Evolutionary conservation across 1,140 invertebrate genomes (phyloP).

Genomic region (Samia ricini): DNA sequence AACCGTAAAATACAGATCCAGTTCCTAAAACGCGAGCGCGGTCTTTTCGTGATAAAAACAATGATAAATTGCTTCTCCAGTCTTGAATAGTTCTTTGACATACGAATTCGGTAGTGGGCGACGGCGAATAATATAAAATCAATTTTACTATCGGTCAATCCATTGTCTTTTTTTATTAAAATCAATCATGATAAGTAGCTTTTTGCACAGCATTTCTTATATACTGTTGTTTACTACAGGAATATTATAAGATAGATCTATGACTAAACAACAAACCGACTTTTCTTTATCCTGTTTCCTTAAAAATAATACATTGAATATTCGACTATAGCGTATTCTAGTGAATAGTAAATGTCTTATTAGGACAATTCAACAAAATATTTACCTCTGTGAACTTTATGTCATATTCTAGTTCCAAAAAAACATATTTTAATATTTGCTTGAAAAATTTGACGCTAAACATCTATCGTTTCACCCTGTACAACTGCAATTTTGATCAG

Average conservation of each 20-base stretch:
- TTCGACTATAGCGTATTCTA: neutral
- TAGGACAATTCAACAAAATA: too few relatives aligned
- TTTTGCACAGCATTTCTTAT: constrained; percentile 13
- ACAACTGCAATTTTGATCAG: too few relatives aligned
- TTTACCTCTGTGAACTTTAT: too few relatives aligned
- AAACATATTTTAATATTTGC: too few relatives aligned
- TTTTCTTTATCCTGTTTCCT: neutral
- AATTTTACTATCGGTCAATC: constrained; percentile 18
- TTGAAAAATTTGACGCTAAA: too few relatives aligned
- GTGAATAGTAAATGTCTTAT: too few relatives aligned
- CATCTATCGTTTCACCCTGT: too few relatives aligned
- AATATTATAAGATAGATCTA: neutral
- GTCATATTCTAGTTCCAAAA: too few relatives aligned
- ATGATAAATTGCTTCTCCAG: constrained; percentile 55
- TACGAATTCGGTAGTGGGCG: constrained; percentile 28
- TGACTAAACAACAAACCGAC: neutral
- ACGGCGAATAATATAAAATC: constrained; percentile 9
- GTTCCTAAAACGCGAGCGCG: constrained; percentile 36
- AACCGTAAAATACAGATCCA: constrained; percentile 33
- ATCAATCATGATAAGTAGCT: constrained; percentile 23
- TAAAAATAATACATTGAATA: neutral
- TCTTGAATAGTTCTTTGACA: constrained; percentile 39
- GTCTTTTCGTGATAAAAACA: constrained; percentile 54
- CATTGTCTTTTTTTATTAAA: constrained; percentile 20
- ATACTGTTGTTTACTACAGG: neutral